Base-by-base conservation (phyloP, 2,888 invertebrate genomes). In the Perizoma flavofasciatum region DNA sequence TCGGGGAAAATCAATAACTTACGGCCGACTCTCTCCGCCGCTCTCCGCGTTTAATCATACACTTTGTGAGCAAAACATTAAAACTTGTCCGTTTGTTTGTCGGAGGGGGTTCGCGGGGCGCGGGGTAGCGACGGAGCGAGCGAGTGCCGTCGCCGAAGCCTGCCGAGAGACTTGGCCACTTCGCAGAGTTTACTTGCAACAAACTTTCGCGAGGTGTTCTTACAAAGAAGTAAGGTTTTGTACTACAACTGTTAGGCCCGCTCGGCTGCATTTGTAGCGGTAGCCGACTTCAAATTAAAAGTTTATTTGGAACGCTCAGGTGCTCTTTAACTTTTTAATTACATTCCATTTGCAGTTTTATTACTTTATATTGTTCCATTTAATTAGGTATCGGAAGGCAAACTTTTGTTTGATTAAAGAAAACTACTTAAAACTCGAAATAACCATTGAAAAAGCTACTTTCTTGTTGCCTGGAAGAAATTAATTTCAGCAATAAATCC, bases 51-150 rank as follows among this genome's bases (percentile, higher is more conserved):
- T 91, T 92, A 92, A 92, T 92, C 91, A 92, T 91, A 91, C 92
- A 92, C 91, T 92, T 91, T 89, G 90, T 89, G 91, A 91, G 90
- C 91, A 90, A 91, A 91, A 92, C 91, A 91, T 91, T 92, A 91
- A 91, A 92, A 91, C 90, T 91, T 91, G 90, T 90, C 88, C 91
- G 90, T 91, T 91, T 91, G 91, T 91, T 91, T 89, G 88, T 86
- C 78, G 85, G 88, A 85, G 87, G 87, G 84, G 86, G 71, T n/a
- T n/a, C 74, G 79, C 79, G 85, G 74, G 69, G 69, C 71, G 71
- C 72, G 65, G 68, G 68, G 75, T 71, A 56, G 69, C 76, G 78
- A 77, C 70, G 67, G 70, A 71, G 72, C 75, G 71, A 72, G 77
- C 82, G 82, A 74, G 72, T 75, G 75, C 71, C 77, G 75, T 70